These are phyloP conservation scores for Elegia similella DNA, from an alignment of 2,888 invertebrate genomes.

Conservation along the genomic window DNA sequence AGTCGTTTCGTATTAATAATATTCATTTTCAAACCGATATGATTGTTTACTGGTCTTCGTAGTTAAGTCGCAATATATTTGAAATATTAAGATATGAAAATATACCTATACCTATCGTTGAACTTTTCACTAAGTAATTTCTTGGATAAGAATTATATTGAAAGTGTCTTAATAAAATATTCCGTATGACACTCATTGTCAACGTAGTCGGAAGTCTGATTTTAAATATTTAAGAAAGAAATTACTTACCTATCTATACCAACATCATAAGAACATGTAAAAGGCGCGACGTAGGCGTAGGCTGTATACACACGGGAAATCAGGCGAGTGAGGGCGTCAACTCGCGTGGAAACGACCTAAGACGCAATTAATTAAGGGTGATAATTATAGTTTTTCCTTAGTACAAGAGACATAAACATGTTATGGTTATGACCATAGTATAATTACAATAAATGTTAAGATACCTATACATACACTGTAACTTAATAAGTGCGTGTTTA, in stretches of 20 bases:
- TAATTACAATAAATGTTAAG: background rate
- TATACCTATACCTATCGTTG: too few relatives aligned
- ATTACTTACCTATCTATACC: background rate
- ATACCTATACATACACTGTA: background rate
- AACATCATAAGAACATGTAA: conserved; percentile 17
- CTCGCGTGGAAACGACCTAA: conserved; percentile 63
- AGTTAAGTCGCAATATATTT: conserved; percentile 1
- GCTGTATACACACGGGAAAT: conserved; percentile 70
- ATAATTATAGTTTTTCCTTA: background rate
- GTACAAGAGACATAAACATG: background rate
- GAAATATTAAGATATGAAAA: background rate
- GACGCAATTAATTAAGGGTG: conserved; percentile 65
- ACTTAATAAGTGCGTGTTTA: background rate
- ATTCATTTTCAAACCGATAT: conserved; percentile 21
- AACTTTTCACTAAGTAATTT: too few relatives aligned
- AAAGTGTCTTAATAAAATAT: too few relatives aligned
- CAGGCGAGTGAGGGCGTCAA: conserved; percentile 57
- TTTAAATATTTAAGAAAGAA: background rate
- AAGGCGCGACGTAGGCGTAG: conserved; percentile 66
- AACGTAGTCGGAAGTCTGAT: background rate
- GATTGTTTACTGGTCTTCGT: conserved; percentile 14
- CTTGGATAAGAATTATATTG: too few relatives aligned
- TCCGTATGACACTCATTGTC: too few relatives aligned
- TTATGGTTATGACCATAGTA: background rate
- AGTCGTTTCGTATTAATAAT: conserved; percentile 19